Percentiles rank a stretch among this genome's conserved stretches.
phyloP scores from a whole-genome alignment of 2,888 invertebrate species.

The Ceramica pisi region DNA sequence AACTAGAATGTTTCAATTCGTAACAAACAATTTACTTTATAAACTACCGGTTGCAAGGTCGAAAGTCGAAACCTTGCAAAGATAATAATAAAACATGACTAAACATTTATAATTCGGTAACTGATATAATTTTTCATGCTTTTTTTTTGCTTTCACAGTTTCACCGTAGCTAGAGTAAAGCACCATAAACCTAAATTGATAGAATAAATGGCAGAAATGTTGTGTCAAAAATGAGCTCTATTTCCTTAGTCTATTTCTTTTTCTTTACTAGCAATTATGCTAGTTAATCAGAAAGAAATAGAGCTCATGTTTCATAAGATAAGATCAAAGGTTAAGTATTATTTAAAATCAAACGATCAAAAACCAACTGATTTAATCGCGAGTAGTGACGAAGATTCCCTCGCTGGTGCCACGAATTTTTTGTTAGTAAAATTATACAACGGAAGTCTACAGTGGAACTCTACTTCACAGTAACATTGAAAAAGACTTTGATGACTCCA shows the following conservation, averaged over 20 bases:
- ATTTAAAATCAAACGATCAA: too few species aligned
- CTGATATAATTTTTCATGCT: slow-evolving; percentile 1
- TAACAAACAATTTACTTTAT: slow-evolving; percentile 2
- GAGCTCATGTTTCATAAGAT: neutral
- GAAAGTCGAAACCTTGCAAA: slow-evolving; percentile 1
- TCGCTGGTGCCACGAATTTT: too few species aligned
- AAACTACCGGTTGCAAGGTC: slow-evolving; percentile 19
- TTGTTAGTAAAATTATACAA: too few species aligned
- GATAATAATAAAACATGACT: slow-evolving; percentile 35
- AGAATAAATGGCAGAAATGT: neutral
- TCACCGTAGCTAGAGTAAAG: neutral
- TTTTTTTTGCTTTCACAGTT: slow-evolving; percentile 12
- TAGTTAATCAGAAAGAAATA: too few species aligned
- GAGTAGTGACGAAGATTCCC: too few species aligned
- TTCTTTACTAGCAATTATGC: too few species aligned
- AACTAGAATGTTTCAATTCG: neutral
- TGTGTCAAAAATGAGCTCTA: too few species aligned
- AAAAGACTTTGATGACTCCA: too few species aligned
- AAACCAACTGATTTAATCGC: too few species aligned
- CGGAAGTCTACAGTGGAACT: too few species aligned
- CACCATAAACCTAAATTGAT: neutral
- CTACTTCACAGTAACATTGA: too few species aligned
- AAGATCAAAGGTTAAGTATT: neutral
- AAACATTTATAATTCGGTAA: slow-evolving; percentile 14
- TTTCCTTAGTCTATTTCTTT: too few species aligned